Base-by-base conservation (phyloP, 2,113 vertebrate species). In the Ctenomys sociabilis region DNA sequence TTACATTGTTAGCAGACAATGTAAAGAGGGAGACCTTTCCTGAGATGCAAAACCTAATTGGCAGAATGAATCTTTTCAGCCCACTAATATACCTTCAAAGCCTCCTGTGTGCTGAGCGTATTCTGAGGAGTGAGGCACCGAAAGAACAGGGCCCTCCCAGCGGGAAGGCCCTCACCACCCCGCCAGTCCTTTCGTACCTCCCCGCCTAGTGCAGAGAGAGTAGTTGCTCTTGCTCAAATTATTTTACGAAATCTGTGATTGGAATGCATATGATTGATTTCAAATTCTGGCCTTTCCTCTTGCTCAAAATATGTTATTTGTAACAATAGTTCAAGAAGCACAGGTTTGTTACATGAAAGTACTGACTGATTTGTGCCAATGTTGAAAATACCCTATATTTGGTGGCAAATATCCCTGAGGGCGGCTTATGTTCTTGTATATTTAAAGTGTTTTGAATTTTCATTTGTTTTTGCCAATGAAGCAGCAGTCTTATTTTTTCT, bases 11-110 rank as follows among this genome's bases (percentile, higher is more conserved):
- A 49, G 37, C 2, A 70, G 21, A 89, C 91, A 95, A 70, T 95
- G 75, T 91, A 93, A 95, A 95, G 84, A 63, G 85, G 61, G 73
- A 57, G 78, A 52, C 54, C 28, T 81, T 97, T 96, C 84, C 95
- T 54, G 57, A 84, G 32, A 0, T 68, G 64, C 49, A 78, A 75
- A 92, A 81, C 35, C 83, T 75, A 82, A 94, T 96, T 63, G 75
- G 61, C 28, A 90, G 90, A 94, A 45, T 4, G 2, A 92, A 83
- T 88, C 32, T 89, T n/a, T 85, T 26, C 45, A 70, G 86, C 92
- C n/a, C 32, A 83, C 59, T 90, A 89, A 37, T 66, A 61, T 37
- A 85, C 85, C 80, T 57, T 94, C 91, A 87, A 61, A 82, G 75
- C 0, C 21, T 77, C 52, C 9, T 49, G 0, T 37, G 54, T 91